These are phyloP conservation scores for Trochalopteron elliotii DNA, from an alignment of 2,113 vertebrate species.

Conservation along the genomic window DNA sequence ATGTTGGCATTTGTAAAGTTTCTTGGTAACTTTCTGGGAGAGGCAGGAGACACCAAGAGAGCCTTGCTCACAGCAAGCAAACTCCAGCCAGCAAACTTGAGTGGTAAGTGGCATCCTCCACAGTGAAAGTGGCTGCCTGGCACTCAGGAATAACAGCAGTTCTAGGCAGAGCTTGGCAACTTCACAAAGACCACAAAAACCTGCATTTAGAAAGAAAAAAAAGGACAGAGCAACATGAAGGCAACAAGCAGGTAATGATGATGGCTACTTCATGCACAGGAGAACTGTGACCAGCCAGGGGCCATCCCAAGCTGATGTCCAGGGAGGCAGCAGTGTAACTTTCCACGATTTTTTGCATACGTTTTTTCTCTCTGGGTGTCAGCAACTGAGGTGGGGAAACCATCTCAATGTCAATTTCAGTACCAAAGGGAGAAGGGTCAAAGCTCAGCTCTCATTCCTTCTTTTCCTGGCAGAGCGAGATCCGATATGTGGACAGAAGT, in stretches of 20 bases:
- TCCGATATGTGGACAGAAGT: constrained; percentile 82
- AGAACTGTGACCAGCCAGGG: neutral
- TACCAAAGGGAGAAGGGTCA: neutral
- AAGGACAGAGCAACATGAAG: neutral
- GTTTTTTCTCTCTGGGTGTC: neutral
- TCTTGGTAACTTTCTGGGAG: neutral
- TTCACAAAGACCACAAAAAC: neutral
- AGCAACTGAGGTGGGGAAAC: neutral
- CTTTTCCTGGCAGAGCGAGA: constrained; percentile 57
- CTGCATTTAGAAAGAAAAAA: neutral
- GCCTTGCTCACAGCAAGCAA: neutral
- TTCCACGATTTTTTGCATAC: fast-evolving
- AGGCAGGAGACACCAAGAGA: neutral
- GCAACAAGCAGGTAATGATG: neutral
- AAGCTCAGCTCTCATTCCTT: neutral
- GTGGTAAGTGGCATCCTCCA: neutral
- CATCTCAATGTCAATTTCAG: neutral
- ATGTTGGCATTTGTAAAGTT: neutral
- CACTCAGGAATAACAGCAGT: neutral
- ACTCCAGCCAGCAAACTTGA: neutral
- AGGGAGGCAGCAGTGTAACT: neutral
- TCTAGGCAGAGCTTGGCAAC: neutral
- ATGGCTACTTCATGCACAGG: neutral
- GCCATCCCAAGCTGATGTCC: neutral
- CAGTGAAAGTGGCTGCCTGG: neutral